These are phyloP conservation scores for Emydocephalus ijimae DNA, from an alignment of 2,113 vertebrate species.

Conservation along the genomic window DNA sequence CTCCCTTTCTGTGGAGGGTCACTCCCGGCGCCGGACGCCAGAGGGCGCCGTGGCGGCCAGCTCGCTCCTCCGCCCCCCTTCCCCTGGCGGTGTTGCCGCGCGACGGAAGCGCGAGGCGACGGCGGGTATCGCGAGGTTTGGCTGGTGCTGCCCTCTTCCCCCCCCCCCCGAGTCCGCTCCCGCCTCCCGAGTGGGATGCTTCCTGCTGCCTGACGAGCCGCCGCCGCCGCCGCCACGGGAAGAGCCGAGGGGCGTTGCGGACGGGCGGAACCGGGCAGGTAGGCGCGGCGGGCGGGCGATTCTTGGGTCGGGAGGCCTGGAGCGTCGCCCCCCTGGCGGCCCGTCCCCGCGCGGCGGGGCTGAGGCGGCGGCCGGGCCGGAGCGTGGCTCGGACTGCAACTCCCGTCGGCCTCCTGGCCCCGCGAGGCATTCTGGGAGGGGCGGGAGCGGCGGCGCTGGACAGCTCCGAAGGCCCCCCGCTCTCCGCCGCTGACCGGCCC, in stretches of 20 bases:
- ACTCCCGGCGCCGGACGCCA: neutral
- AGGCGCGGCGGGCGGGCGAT: no score
- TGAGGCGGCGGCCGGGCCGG: neutral
- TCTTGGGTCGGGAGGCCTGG: neutral
- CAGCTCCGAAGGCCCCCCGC: neutral
- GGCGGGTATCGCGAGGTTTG: neutral
- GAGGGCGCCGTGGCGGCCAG: neutral
- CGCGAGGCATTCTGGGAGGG: neutral
- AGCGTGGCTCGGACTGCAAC: neutral
- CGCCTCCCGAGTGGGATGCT: neutral
- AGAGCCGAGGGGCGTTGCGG: neutral
- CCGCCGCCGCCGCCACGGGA: neutral
- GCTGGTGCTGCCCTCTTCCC: neutral
- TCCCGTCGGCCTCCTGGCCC: neutral
- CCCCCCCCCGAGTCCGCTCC: no score
- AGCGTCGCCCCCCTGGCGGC: neutral
- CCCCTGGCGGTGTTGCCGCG: neutral
- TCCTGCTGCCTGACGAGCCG: neutral
- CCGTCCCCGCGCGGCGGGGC: no score
- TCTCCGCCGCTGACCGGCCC: no score
- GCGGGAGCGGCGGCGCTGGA: neutral
- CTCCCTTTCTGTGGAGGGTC: neutral
- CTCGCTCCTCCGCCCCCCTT: neutral
- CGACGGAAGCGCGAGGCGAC: neutral
- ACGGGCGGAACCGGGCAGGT: neutral